A percentile compares a stretch with the other conserved stretches of the same genome.
Evolutionary conservation across 92 coral and sea anemone genomes (phyloP).

Genomic region (Palythoa grandis): DNA sequence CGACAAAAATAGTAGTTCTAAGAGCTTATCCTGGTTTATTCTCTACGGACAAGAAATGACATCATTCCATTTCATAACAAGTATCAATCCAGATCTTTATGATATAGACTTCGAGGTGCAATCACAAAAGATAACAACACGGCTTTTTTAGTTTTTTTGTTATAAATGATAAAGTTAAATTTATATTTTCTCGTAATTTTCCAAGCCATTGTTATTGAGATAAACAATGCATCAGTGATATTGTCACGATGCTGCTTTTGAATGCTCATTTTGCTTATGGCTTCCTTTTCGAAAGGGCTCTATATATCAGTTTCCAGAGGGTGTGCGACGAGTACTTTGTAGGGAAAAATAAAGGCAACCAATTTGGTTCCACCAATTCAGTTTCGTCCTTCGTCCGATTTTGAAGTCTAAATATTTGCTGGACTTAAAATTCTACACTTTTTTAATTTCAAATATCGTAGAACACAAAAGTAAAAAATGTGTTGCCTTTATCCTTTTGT

Average conservation of each 20-base stretch:
- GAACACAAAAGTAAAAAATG: too few relatives aligned
- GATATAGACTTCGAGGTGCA: background rate
- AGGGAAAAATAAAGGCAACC: background rate
- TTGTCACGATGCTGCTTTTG: background rate
- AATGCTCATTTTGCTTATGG: background rate
- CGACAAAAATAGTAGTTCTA: background rate
- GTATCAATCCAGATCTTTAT: background rate
- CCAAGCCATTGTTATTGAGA: too few relatives aligned
- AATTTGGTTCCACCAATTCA: background rate
- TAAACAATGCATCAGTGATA: too few relatives aligned
- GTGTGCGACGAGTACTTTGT: background rate
- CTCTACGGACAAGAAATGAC: background rate
- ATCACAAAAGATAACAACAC: too few relatives aligned
- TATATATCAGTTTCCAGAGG: background rate
- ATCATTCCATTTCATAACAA: background rate
- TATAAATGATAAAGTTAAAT: background rate
- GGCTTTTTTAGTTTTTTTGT: background rate
- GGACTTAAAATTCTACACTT: too few relatives aligned
- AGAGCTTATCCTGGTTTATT: background rate
- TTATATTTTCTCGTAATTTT: too few relatives aligned
- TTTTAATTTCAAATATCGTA: too few relatives aligned
- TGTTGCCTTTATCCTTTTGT: background rate
- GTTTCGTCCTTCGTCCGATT: background rate
- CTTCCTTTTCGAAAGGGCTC: constrained; percentile 5
- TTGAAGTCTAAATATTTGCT: background rate